A percentile compares a stretch with the other conserved stretches of the same genome.
Evolutionary conservation across 2,113 vertebrate genomes (phyloP).

Genomic region (Myrmophylax atrothorax): DNA sequence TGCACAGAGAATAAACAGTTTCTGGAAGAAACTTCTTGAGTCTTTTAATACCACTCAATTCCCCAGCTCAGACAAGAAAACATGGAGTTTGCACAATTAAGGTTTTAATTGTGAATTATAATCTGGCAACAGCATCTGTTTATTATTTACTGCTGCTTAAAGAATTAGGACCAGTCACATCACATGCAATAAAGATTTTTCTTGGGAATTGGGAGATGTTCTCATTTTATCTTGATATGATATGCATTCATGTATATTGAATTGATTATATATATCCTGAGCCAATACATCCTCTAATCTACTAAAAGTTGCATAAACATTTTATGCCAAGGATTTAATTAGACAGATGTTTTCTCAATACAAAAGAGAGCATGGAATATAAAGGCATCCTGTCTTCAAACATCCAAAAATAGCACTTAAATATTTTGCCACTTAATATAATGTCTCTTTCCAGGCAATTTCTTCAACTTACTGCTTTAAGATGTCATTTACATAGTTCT

Average conservation of each 20-base stretch:
- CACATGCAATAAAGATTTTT: background rate
- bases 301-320: slow-evolving; percentile 15
- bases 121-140: slow-evolving; percentile 1
- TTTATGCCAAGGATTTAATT: slow-evolving; percentile 48
- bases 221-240: slow-evolving; percentile 13
- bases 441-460: background rate
- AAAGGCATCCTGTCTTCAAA: background rate
- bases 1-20: slow-evolving; percentile 7
- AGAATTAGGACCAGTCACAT: background rate
- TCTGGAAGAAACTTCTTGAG: background rate
- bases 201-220: background rate
- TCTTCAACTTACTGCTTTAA: background rate
- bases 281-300: slow-evolving; percentile 30
- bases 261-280: slow-evolving; percentile 10
- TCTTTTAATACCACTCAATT: background rate
- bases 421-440: background rate
- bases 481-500: background rate
- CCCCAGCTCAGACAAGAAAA: slow-evolving; percentile 17
- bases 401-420: background rate
- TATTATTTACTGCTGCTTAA: slow-evolving; percentile 56
- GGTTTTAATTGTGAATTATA: slow-evolving; percentile 46
- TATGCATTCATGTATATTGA: slow-evolving; percentile 27
- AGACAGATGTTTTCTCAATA: slow-evolving; percentile 51
- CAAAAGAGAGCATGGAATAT: background rate
- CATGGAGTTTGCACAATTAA: background rate